phyloP scores from a whole-genome alignment of 2,113 vertebrate species.

The Pituophis catenifer region DNA sequence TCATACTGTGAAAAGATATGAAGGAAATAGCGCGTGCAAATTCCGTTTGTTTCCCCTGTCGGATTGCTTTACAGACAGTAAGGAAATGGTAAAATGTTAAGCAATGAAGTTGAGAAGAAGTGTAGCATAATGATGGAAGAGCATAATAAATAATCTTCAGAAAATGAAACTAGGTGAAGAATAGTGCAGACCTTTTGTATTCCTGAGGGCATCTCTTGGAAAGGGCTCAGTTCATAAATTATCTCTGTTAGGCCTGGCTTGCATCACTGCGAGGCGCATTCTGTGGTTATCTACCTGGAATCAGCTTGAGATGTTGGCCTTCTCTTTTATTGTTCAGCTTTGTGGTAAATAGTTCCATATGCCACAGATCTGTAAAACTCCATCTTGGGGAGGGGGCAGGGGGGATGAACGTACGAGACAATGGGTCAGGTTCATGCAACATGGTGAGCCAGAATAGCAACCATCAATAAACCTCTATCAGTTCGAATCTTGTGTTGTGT shows the following conservation, averaged over 20 bases:
- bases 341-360: slow-evolving; percentile 20
- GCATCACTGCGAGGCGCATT: neutral
- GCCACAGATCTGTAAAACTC: neutral
- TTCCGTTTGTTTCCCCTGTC: neutral
- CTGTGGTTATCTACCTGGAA: neutral
- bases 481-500: neutral
- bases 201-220: slow-evolving; percentile 13
- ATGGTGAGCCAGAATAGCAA: neutral
- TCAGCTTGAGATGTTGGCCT: neutral
- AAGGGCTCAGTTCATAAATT: slow-evolving; percentile 14
- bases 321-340: neutral
- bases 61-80: neutral
- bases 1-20: neutral
- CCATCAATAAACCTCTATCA: neutral
- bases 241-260: neutral
- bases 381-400: neutral
- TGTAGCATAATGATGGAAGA: neutral
- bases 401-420: neutral
- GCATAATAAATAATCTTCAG: neutral
- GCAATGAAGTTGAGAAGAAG: neutral
- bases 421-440: neutral
- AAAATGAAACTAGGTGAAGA: neutral
- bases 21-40: neutral
- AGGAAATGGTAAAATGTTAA: neutral
- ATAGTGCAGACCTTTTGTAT: neutral